These are phyloP conservation scores for Pseudomyrmex cubaensis DNA, from an alignment of 1,140 invertebrate species.

Conservation along the genomic window DNA sequence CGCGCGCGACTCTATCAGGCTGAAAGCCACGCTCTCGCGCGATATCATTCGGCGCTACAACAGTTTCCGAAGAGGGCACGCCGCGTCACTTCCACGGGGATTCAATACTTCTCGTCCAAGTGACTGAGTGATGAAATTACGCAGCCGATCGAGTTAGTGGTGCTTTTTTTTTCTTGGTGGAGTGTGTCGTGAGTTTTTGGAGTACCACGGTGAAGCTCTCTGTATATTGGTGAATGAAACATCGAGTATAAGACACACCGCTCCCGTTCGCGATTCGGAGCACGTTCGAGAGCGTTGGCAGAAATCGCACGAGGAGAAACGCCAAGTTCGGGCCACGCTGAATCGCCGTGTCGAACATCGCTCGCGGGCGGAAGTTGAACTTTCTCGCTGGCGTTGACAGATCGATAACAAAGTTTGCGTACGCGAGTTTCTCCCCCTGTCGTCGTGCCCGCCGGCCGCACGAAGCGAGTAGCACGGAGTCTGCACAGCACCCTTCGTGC, in stretches of 20 bases:
- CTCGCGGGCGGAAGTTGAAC: constrained; percentile 71
- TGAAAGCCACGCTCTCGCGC: constrained; percentile 10
- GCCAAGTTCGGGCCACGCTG: constrained; percentile 35
- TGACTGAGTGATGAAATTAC: constrained; percentile 47
- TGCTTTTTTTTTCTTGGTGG: constrained; percentile 25
- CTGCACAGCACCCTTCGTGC: constrained; percentile 37
- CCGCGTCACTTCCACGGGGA: neutral
- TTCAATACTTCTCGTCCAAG: constrained; percentile 9
- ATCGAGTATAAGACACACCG: neutral
- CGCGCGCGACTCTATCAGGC: constrained; percentile 24
- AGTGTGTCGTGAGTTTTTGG: constrained; percentile 44
- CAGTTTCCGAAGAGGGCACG: neutral
- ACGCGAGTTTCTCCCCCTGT: constrained; percentile 63
- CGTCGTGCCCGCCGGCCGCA: constrained; percentile 54
- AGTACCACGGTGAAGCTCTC: neutral
- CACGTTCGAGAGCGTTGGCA: constrained; percentile 8
- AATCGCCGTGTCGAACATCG: constrained; percentile 62
- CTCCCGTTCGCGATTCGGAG: constrained; percentile 9
- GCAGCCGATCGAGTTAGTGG: constrained; percentile 23
- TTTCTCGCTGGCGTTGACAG: constrained; percentile 78
- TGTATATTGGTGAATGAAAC: constrained; percentile 10
- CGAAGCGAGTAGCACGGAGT: constrained; percentile 25
- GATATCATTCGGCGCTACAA: constrained; percentile 13
- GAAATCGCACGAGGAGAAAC: neutral
- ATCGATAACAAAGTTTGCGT: constrained; percentile 78